Conservation (phyloP, 2,888 invertebrate genomes). For the Chironomus tentans region DNA sequence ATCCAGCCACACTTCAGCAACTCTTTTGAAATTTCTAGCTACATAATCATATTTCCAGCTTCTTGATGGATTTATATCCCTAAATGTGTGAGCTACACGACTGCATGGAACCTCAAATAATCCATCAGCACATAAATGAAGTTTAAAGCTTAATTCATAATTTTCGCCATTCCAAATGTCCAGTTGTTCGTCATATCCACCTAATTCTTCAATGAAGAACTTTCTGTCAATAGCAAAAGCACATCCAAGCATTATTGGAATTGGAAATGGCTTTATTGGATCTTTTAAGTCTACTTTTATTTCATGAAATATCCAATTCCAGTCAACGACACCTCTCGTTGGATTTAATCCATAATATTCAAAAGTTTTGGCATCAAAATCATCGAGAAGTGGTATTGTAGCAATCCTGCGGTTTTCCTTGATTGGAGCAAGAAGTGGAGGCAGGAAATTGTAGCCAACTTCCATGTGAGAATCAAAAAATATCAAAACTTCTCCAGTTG, state of each 20-base stretch:
- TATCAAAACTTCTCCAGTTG: constrained; percentile 74
- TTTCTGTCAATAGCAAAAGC: constrained; percentile 83
- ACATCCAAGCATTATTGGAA: constrained; percentile 96
- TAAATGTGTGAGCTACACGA: constrained; percentile 47
- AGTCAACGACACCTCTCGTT: constrained; percentile 13
- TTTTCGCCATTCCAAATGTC: constrained; percentile 97
- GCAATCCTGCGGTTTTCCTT: constrained; percentile 2
- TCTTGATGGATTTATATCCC: constrained; percentile 10
- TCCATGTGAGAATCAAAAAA: constrained; percentile 94
- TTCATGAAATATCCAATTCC: constrained; percentile 6
- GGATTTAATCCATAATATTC: not conserved
- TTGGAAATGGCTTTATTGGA: constrained; percentile 44
- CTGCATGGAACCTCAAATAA: constrained; percentile 93
- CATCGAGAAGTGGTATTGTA: constrained; percentile 21
- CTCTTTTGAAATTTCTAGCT: constrained; percentile 74
- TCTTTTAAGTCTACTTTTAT: not conserved
- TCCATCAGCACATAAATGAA: constrained; percentile 93
- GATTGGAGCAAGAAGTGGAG: constrained; percentile 35
- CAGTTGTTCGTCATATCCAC: constrained; percentile 83
- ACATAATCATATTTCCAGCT: not conserved
- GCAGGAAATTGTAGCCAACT: constrained; percentile 65
- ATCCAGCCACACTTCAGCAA: constrained; percentile 98
- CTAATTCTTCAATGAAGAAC: constrained; percentile 88
- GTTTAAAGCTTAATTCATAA: constrained; percentile 94
- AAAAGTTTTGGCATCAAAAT: constrained; percentile 9